Conservation (phyloP, 2,888 invertebrate species). For the Drosophila antonietae region DNA sequence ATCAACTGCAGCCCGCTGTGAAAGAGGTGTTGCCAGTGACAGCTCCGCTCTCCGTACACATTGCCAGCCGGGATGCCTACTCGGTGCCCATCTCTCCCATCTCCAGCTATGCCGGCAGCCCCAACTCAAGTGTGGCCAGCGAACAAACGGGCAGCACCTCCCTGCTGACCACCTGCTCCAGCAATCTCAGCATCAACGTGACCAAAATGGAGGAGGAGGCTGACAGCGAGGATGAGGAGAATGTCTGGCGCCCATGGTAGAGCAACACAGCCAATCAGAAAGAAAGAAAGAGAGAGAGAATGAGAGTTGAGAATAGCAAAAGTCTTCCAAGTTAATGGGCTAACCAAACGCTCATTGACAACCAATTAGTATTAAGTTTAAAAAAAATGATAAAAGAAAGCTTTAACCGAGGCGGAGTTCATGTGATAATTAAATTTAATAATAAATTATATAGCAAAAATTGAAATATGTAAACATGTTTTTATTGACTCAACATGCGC, state of each 20-base stretch:
- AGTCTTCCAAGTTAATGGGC: conserved; percentile 64
- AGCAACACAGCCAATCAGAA: background rate
- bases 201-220: conserved; percentile 59
- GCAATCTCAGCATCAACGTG: conserved; percentile 69
- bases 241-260: conserved; percentile 84
- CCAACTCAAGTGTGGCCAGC: conserved; percentile 79
- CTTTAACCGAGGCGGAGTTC: conserved; percentile 64
- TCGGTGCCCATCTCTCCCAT: conserved; percentile 83
- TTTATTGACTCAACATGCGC: conserved; percentile 20
- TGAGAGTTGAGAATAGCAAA: conserved; percentile 38
- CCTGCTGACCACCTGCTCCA: conserved; percentile 75
- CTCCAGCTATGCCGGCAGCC: conserved; percentile 83
- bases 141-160: conserved; percentile 49
- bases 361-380: conserved; percentile 53
- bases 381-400: conserved; percentile 36
- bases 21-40: conserved; percentile 78
- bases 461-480: conserved; percentile 25
- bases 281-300: background rate
- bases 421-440: conserved; percentile 69
- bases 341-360: conserved; percentile 31
- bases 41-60: conserved; percentile 81
- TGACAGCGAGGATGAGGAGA: conserved; percentile 73
- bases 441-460: conserved; percentile 71
- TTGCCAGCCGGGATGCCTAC: conserved; percentile 76
- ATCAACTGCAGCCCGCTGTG: conserved; percentile 84